Percentiles rank a stretch among this genome's conserved stretches.
phyloP scores from a whole-genome alignment of 2,113 vertebrate species.

The Rhynchopsitta pachyrhyncha region DNA sequence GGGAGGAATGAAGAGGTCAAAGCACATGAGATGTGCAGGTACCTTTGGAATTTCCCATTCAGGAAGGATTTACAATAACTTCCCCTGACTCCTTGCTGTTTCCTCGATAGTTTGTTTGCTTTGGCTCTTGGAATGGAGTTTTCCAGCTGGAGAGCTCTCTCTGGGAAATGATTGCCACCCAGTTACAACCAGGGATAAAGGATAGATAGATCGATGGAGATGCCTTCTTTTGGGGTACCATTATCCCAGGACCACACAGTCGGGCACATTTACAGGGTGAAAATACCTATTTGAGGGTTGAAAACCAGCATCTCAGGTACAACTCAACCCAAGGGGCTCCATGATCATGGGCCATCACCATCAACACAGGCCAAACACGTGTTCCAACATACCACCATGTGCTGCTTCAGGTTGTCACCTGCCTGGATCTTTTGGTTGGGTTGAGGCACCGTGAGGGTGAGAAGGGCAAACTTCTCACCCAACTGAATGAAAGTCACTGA shows the following conservation, averaged over 20 bases:
- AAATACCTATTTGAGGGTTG: neutral
- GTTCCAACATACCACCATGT: neutral
- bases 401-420: neutral
- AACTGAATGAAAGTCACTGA: neutral
- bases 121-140: neutral
- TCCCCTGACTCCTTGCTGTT: neutral
- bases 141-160: neutral
- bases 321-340: neutral
- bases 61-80: neutral
- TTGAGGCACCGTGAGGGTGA: accelerated
- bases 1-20: neutral
- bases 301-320: neutral
- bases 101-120: neutral
- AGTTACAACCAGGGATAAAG: accelerated
- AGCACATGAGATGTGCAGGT: neutral
- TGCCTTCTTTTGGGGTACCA: neutral
- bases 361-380: neutral
- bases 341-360: neutral
- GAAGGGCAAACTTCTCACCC: neutral
- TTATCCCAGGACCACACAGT: too few relatives aligned
- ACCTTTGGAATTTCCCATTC: neutral
- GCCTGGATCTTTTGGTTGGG: neutral
- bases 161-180: accelerated
- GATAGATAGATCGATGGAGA: neutral
- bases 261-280: accelerated